A percentile compares a stretch with the other conserved stretches of the same genome.
Evolutionary conservation across 2,797 vertebrate species (phyloP).

Genomic region (Myiotriccus ornatus): DNA sequence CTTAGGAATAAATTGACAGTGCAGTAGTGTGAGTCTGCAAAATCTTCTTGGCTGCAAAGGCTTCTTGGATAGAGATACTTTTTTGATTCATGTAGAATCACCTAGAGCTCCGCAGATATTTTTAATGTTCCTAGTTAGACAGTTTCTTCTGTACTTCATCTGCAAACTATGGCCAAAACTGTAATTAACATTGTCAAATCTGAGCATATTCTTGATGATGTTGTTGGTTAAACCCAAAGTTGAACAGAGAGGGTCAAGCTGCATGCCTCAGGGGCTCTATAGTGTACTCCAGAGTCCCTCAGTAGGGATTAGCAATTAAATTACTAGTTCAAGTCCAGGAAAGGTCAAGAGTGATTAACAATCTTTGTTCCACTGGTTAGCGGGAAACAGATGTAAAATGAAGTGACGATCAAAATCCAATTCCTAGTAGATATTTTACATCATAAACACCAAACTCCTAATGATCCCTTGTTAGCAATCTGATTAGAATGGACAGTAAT

Average conservation of each 20-base stretch:
- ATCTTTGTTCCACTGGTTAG: conserved; percentile 15
- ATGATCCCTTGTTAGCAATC: conserved; percentile 26
- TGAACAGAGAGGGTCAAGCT: not conserved
- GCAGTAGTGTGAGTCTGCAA: not conserved
- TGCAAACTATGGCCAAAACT: not conserved
- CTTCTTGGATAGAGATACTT: not conserved
- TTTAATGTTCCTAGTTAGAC: not conserved
- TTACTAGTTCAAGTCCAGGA: not conserved
- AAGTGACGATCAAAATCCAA: conserved; percentile 46
- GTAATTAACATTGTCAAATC: conserved; percentile 9
- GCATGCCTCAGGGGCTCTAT: not conserved
- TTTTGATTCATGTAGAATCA: conserved; percentile 9
- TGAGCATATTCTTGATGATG: not conserved
- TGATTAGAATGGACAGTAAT: conserved; percentile 30
- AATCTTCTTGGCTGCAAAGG: not conserved
- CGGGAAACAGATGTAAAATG: conserved; percentile 49
- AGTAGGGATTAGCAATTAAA: conserved; percentile 24
- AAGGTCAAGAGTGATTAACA: conserved; percentile 53
- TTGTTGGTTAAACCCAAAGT: not conserved
- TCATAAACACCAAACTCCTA: conserved; percentile 23
- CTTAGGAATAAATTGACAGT: conserved; percentile 11
- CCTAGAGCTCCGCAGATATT: not conserved
- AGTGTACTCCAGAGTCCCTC: not conserved
- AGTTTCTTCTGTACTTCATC: not conserved
- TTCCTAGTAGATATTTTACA: conserved; percentile 38